Conservation (phyloP, 1,140 invertebrate species). For the Calephelis nemesis region DNA sequence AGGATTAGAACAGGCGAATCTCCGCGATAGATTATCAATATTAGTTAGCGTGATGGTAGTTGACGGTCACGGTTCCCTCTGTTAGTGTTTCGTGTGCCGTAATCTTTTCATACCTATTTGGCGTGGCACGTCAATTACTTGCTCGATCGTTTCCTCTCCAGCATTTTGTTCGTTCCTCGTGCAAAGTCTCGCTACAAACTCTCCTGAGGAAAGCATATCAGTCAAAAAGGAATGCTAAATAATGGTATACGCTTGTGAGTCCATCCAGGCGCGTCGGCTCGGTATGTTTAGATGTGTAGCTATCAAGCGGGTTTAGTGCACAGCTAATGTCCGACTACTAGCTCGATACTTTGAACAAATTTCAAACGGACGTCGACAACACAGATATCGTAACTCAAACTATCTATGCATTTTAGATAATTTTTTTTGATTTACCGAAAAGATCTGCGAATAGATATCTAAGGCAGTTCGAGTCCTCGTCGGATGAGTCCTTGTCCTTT, state of each 20-base stretch:
- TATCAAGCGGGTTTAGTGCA: conserved; percentile 56
- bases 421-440: conserved; percentile 75
- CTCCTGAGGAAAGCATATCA: conserved; percentile 59
- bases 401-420: conserved; percentile 46
- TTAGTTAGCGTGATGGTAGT: conserved; percentile 29
- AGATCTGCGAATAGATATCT: conserved; percentile 82
- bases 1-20: conserved; percentile 35
- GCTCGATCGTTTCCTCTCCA: conserved; percentile 37
- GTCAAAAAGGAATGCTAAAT: conserved; percentile 33
- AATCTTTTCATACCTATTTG: conserved; percentile 51
- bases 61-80: conserved; percentile 32
- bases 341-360: conserved; percentile 50
- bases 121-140: conserved; percentile 43
- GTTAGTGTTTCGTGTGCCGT: conserved; percentile 48
- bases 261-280: conserved; percentile 31
- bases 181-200: conserved; percentile 63
- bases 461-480: conserved; percentile 83
- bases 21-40: conserved; percentile 42
- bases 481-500: conserved; percentile 76
- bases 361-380: conserved; percentile 66
- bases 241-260: conserved; percentile 7
- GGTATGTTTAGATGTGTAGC: conserved; percentile 41
- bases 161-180: conserved; percentile 45
- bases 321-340: conserved; percentile 57
- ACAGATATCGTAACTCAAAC: conserved; percentile 61